These are phyloP conservation scores for Prionace glauca DNA, from an alignment of 2,797 vertebrate species.

Conservation along the genomic window DNA sequence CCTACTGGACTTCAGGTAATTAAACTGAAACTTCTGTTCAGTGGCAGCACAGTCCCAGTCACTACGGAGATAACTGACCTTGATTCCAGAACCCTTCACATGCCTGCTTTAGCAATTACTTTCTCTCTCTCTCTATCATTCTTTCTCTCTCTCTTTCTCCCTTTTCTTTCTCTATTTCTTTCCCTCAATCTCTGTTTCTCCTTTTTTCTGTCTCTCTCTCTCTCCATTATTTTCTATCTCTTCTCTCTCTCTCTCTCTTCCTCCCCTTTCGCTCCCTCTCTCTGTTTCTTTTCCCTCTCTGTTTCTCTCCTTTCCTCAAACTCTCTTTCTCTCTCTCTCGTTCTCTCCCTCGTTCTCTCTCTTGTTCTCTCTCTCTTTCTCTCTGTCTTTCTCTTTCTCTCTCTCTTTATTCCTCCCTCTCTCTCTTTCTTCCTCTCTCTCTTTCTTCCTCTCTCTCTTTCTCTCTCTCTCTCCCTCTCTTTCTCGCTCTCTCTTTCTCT, in stretches of 20 bases:
- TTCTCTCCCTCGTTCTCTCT: neutral
- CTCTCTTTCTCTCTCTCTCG: neutral
- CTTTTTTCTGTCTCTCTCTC: too few relatives aligned
- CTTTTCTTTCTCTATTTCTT: too few relatives aligned
- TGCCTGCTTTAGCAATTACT: too few relatives aligned
- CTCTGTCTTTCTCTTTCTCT: neutral
- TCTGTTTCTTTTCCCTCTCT: too few relatives aligned
- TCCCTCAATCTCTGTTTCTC: too few relatives aligned
- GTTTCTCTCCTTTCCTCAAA: too few relatives aligned
- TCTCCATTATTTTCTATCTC: too few relatives aligned
- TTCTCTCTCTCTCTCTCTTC: too few relatives aligned
- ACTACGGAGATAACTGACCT: neutral
- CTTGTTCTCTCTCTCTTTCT: neutral
- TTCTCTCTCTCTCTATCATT: too few relatives aligned
- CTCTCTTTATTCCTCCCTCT: neutral
- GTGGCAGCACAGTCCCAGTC: neutral
- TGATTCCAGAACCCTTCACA: neutral
- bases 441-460: neutral
- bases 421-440: neutral
- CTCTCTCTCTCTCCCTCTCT: neutral
- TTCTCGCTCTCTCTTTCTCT: neutral
- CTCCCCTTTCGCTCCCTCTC: too few relatives aligned
- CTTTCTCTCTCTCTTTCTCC: too few relatives aligned
- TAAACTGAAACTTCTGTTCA: neutral
- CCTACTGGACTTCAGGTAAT: slow-evolving; percentile 75